Evolutionary conservation across 2,797 vertebrate genomes (phyloP).

Genomic region (Microctenopoma stevenorrisi): DNA sequence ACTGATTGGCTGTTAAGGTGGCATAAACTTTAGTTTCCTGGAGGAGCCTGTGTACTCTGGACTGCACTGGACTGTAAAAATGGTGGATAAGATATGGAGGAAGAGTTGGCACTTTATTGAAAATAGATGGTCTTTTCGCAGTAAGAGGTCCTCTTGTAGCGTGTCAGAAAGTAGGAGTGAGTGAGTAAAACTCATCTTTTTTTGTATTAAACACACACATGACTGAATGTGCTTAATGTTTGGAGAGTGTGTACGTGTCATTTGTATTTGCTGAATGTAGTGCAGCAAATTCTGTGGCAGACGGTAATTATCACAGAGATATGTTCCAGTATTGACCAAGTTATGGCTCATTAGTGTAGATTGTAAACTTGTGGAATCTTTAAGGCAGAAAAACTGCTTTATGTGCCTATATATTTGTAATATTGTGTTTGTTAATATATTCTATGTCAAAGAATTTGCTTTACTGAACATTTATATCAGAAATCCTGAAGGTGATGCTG

Average conservation of each 20-base stretch:
- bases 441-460: not conserved
- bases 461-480: not conserved
- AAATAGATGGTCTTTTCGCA: constrained; percentile 72
- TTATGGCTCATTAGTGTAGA: constrained; percentile 2
- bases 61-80: constrained; percentile 68
- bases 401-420: constrained; percentile 3
- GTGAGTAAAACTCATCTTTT: constrained; percentile 75
- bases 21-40: constrained; percentile 74
- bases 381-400: constrained; percentile 19
- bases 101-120: constrained; percentile 79
- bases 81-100: constrained; percentile 84
- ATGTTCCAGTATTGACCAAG: not conserved
- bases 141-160: constrained; percentile 45
- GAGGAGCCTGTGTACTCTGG: constrained; percentile 78
- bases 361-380: constrained; percentile 16
- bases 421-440: constrained; percentile 1
- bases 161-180: constrained; percentile 70
- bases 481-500: constrained; percentile 13
- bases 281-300: not conserved
- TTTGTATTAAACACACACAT: not conserved
- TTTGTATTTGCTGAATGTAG: constrained; percentile 26
- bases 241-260: constrained; percentile 18
- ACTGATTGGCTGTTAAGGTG: constrained; percentile 73
- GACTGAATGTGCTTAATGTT: constrained; percentile 8
- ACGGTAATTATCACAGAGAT: constrained; percentile 4